Evolutionary conservation across 2,113 vertebrate species (phyloP).

Genomic region (cat (Felis catus)): F.catus_Fca126_mat1.0 CM031419.1:93604001-93604500

Average conservation of each 20-base stretch:
- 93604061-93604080: neutral
- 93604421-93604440: neutral
- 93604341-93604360: neutral
- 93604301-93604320: neutral
- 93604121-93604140: neutral
- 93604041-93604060: neutral
- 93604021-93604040: neutral
- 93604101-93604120: neutral
- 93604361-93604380: neutral
- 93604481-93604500: neutral
- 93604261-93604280: neutral
- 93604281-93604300: neutral
- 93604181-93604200: neutral
- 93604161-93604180: neutral
- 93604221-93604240: neutral
- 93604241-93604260: neutral
- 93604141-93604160: neutral
- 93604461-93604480: neutral
- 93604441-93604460: neutral
- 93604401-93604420: neutral
- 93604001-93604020: neutral
- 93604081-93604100: neutral
- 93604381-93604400: neutral
- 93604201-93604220: neutral
- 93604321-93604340: neutral